Evolutionary conservation across 2,113 vertebrate species (phyloP).

Genomic region (Rhinolophus ferrumequinum): DNA sequence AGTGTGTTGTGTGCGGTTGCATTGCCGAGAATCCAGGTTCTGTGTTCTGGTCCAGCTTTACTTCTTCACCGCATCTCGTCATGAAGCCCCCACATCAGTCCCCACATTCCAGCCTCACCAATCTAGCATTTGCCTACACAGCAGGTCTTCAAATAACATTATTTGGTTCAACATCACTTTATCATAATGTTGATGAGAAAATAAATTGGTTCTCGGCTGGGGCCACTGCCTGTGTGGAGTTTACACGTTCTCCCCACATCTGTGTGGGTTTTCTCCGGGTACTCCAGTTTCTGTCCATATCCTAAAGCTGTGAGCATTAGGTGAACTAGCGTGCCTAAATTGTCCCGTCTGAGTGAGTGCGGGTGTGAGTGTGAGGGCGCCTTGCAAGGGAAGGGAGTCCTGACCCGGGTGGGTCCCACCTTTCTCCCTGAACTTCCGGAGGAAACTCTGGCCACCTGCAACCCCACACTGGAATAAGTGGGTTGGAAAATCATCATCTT

Average conservation of each 20-base stretch:
- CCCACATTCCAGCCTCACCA: neutral
- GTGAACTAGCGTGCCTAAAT: too few relatives aligned
- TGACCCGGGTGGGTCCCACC: too few relatives aligned
- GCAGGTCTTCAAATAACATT: neutral
- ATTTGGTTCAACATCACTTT: neutral
- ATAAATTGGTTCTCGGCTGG: neutral
- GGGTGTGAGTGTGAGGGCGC: too few relatives aligned
- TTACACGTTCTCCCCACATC: neutral
- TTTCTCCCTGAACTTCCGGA: too few relatives aligned
- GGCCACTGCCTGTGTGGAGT: neutral
- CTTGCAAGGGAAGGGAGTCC: too few relatives aligned
- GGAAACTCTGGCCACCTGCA: too few relatives aligned
- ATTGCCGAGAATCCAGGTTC: accelerated
- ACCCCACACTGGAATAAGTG: too few relatives aligned
- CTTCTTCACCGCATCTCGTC: accelerated
- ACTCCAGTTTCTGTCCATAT: neutral
- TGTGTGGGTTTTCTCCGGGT: neutral
- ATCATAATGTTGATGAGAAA: neutral
- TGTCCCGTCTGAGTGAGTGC: too few relatives aligned
- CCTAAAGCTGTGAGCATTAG: neutral
- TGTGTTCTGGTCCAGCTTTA: neutral
- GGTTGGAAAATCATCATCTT: too few relatives aligned
- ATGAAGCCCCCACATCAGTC: too few relatives aligned
- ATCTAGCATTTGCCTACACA: neutral
- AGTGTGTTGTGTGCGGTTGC: accelerated